Evolutionary conservation across 2,888 invertebrate species (phyloP).

Genomic region (Platynereis dumerilii): DNA sequence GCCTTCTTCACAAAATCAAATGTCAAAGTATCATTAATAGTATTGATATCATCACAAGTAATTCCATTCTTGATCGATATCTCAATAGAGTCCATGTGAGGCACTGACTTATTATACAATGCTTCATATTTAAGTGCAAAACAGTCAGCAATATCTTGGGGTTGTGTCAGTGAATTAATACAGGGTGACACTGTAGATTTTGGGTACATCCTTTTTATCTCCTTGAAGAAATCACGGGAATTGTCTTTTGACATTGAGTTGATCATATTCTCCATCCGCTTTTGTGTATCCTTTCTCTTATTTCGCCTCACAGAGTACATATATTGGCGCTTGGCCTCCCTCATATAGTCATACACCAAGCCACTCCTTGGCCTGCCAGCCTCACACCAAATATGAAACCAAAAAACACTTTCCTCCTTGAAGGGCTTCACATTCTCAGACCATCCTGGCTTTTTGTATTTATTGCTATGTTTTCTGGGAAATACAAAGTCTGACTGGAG

Average conservation of each 20-base stretch:
- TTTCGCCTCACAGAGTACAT: background rate
- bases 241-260: too few relatives aligned
- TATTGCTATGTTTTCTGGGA: background rate
- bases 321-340: constrained; percentile 1
- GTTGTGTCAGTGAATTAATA: background rate
- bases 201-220: too few relatives aligned
- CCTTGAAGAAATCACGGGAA: too few relatives aligned
- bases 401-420: constrained; percentile 6
- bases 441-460: background rate
- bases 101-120: too few relatives aligned
- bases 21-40: too few relatives aligned
- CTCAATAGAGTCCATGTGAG: too few relatives aligned
- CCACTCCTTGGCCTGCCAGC: background rate
- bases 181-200: background rate
- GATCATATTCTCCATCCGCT: background rate
- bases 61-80: too few relatives aligned
- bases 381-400: background rate
- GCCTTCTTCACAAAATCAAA: too few relatives aligned
- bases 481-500: background rate
- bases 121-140: too few relatives aligned
- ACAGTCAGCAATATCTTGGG: too few relatives aligned
- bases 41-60: too few relatives aligned
- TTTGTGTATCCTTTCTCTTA: background rate
- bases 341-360: constrained; percentile 1
- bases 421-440: background rate